phyloP scores from a whole-genome alignment of 2,113 vertebrate species.

The Microtus richardsoni region DNA sequence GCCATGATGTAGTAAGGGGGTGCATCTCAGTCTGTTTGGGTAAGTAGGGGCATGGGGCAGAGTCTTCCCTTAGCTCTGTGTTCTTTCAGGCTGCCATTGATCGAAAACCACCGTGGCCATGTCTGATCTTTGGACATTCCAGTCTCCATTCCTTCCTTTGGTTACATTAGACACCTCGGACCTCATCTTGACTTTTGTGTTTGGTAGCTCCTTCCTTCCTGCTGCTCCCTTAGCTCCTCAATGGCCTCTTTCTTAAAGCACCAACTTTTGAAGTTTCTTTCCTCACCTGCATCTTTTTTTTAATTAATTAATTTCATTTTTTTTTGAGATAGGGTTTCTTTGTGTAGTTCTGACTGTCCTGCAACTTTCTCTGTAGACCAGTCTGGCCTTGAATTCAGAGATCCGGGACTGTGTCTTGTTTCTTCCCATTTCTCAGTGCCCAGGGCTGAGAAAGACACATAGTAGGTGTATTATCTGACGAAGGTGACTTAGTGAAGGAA shows the following conservation, averaged over 20 bases:
- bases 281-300: neutral
- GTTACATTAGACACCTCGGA: neutral
- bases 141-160: neutral
- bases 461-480: neutral
- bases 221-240: neutral
- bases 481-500: neutral
- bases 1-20: neutral
- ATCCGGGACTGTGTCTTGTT: neutral
- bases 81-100: neutral
- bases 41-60: neutral
- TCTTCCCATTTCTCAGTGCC: neutral
- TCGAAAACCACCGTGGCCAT: fast-evolving
- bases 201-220: neutral
- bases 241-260: neutral
- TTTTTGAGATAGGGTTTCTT: neutral
- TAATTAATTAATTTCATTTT: neutral
- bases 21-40: neutral
- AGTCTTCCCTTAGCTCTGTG: neutral
- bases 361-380: neutral
- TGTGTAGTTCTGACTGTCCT: neutral
- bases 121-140: neutral
- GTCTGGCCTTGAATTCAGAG: neutral
- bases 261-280: neutral
- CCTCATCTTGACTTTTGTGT: neutral
- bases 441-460: neutral